phyloP scores from a whole-genome alignment of 2,113 vertebrate species.

The Otus sunia region DNA sequence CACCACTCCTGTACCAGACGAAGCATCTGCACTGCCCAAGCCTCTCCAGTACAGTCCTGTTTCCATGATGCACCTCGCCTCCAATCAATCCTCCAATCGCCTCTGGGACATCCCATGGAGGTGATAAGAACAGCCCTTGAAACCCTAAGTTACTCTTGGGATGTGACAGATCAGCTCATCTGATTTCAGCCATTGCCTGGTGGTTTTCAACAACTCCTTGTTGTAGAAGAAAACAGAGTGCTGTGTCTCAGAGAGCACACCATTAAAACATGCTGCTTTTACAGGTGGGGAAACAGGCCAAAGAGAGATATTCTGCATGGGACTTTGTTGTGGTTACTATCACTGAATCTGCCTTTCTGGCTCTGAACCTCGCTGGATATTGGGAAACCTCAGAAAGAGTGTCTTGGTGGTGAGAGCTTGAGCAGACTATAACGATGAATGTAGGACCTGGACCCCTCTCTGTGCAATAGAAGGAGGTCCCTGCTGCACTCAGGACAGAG shows the following conservation, averaged over 20 bases:
- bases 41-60: not conserved
- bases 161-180: not conserved
- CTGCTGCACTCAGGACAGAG: not conserved
- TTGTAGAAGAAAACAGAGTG: not conserved
- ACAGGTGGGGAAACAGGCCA: not conserved
- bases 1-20: fast-evolving
- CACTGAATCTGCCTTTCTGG: not conserved
- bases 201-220: not conserved
- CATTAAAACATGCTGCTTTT: not conserved
- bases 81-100: not conserved
- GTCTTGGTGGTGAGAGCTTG: not conserved
- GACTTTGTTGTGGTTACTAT: not conserved
- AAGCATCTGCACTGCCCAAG: not conserved
- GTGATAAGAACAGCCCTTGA: not conserved
- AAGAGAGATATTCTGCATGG: not conserved
- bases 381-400: not conserved
- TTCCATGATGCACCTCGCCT: not conserved
- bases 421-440: not conserved
- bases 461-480: not conserved
- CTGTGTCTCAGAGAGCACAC: not conserved
- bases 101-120: not conserved
- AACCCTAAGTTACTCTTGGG: not conserved
- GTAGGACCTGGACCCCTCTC: not conserved
- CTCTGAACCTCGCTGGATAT: not conserved
- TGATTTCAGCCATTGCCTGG: not conserved